These are phyloP conservation scores for Barypeithes pellucidus DNA, from an alignment of 2,888 invertebrate genomes.

Conservation along the genomic window DNA sequence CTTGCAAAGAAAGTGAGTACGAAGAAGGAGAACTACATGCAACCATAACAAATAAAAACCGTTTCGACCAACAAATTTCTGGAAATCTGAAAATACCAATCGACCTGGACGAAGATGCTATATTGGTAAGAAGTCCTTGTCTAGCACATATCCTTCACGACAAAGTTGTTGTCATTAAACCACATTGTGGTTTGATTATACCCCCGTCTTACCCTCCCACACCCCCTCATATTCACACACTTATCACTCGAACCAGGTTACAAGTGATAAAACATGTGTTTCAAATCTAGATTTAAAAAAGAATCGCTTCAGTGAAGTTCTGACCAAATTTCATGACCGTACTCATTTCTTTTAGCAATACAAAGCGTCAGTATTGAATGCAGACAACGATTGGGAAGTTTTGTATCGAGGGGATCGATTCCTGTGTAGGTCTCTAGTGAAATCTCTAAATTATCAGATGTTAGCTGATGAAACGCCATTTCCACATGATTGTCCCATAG, in stretches of 20 bases:
- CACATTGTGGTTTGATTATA: no score
- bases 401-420: slow-evolving; percentile 44
- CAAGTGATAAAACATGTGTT: no score
- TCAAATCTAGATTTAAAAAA: no score
- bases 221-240: no score
- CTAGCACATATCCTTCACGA: no score
- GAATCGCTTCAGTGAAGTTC: no score
- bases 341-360: slow-evolving; percentile 50
- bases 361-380: slow-evolving; percentile 43
- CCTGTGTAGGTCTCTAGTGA: slow-evolving; percentile 45
- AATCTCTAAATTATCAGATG: slow-evolving; percentile 38
- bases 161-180: no score
- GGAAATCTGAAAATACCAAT: slow-evolving; percentile 38
- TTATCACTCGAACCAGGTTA: no score
- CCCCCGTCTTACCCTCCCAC: no score
- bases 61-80: slow-evolving; percentile 45
- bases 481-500: slow-evolving; percentile 43
- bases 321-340: no score
- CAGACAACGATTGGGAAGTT: slow-evolving; percentile 40
- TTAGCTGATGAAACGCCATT: slow-evolving; percentile 30
- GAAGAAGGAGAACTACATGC: slow-evolving; percentile 38
- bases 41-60: slow-evolving; percentile 32
- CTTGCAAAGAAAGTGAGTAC: slow-evolving; percentile 25
- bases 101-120: slow-evolving; percentile 32
- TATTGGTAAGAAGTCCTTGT: slow-evolving; percentile 21